Base-by-base conservation (phyloP, 1,140 invertebrate species). In the Coelopa frigida region DNA sequence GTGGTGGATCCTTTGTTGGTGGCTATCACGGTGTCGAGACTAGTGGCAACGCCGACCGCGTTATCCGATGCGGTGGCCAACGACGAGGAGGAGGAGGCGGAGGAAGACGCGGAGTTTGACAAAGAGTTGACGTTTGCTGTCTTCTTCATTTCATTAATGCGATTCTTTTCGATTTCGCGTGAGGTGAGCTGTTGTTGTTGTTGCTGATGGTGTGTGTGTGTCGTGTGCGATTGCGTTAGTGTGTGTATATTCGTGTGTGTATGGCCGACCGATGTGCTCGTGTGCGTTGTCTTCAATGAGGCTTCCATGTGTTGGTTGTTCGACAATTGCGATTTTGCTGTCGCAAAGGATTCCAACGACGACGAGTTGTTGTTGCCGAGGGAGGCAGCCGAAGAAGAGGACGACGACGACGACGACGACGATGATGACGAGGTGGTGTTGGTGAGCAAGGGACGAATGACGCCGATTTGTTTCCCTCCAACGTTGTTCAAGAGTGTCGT, bases 161-260 rank as follows among this genome's bases (percentile, higher is more conserved):
- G 67, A 66, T 85, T 84, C 61, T 84, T 84, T 56, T 83, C 82
- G 17, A 82, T 75, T 62, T 84, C 82, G 23, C 78, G 65, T 38
- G 75, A 76, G 26, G 79, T 81, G 22, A 82, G 53, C 18, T 54
- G 66, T 69, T n/a, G 70, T 29, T 49, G 38, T 59, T 39, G 45
- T 49, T 26, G 45, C 21, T 33, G 41, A 22, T 44, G 41, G 27
- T 29, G 8, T 29, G n/a, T 29, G 15, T 15, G 17, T 11, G 17
- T 32, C 22, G 20, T 33, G 10, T 14, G 20, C 11, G 26, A 15
- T n/a, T 27, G 10, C 14, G 18, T 21, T 17, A 38, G 37, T 4
- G n/a, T 21, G 4, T 12, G 18, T 15, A 21, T 38, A n/a, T 38
- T 38, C 17, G 14, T n/a, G 18, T n/a, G n/a, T n/a, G n/a, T n/a